Conservation (phyloP, 2,113 vertebrate species). For the Danionella cerebrum region DNA sequence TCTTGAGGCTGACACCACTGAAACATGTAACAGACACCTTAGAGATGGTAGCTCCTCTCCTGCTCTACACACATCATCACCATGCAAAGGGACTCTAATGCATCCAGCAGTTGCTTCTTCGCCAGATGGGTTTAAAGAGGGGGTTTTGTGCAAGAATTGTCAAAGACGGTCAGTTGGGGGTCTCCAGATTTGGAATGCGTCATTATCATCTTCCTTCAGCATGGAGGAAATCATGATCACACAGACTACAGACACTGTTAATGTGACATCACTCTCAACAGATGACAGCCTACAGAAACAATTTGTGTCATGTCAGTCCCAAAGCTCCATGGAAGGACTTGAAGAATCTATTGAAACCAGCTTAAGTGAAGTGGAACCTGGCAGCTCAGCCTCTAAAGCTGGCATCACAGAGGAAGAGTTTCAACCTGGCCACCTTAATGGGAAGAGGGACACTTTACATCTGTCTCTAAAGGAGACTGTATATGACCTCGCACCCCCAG, state of each 20-base stretch:
- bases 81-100: slow-evolving; percentile 73
- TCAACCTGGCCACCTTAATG: slow-evolving; percentile 79
- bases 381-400: slow-evolving; percentile 40
- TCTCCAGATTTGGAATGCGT: slow-evolving; percentile 55
- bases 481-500: slow-evolving; percentile 66
- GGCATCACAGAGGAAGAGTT: slow-evolving; percentile 39
- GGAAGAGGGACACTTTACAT: slow-evolving; percentile 82
- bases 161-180: slow-evolving; percentile 35
- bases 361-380: slow-evolving; percentile 74
- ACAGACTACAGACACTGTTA: slow-evolving; percentile 54
- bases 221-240: slow-evolving; percentile 61
- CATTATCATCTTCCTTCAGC: slow-evolving; percentile 64
- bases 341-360: slow-evolving; percentile 86
- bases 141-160: slow-evolving; percentile 59
- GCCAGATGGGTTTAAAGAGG: slow-evolving; percentile 41
- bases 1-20: slow-evolving; percentile 42
- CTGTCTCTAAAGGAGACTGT: slow-evolving; percentile 83
- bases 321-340: slow-evolving; percentile 80
- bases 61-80: slow-evolving; percentile 89
- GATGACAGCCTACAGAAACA: slow-evolving; percentile 54
- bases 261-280: slow-evolving; percentile 50
- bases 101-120: slow-evolving; percentile 25
- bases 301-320: slow-evolving; percentile 68
- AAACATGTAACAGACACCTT: slow-evolving; percentile 45
- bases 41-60: slow-evolving; percentile 54